phyloP scores from a whole-genome alignment of 1,140 invertebrate genomes.

The Mactra quadrangularis region DNA sequence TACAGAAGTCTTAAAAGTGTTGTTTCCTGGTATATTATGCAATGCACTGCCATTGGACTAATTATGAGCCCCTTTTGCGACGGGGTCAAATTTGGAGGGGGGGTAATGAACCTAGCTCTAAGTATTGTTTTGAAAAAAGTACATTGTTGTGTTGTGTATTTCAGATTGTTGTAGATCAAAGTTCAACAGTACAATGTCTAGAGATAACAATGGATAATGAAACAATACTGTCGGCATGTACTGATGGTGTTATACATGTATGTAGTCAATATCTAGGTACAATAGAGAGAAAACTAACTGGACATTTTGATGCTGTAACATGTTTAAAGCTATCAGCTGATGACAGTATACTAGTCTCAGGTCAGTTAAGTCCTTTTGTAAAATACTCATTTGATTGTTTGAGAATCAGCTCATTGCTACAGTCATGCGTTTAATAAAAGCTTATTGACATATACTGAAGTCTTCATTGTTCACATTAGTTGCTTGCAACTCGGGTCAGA shows the following conservation, averaged over 20 bases:
- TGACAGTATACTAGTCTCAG: conserved; percentile 46
- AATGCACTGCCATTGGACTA: too few species aligned
- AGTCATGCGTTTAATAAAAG: neutral
- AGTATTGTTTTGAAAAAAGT: too few species aligned
- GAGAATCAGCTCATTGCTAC: neutral
- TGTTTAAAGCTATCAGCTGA: conserved; percentile 36
- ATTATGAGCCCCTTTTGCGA: too few species aligned
- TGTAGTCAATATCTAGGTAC: conserved; percentile 38
- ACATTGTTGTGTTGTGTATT: too few species aligned
- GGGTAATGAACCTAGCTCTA: too few species aligned
- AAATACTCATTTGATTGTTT: neutral
- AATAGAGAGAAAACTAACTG: conserved; percentile 40
- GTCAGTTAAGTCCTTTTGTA: neutral
- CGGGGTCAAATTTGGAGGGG: too few species aligned
- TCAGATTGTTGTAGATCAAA: conserved; percentile 57
- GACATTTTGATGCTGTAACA: conserved; percentile 45
- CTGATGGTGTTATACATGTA: conserved; percentile 40
- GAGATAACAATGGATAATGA: conserved; percentile 35
- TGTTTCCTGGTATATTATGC: too few species aligned
- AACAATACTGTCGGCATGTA: conserved; percentile 33
- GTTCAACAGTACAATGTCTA: conserved; percentile 23
- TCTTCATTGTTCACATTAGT: too few species aligned
- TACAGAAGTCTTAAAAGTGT: too few species aligned
- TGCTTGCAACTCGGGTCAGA: too few species aligned
- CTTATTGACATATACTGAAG: neutral